A percentile compares a stretch with the other conserved stretches of the same genome.
These are phyloP conservation scores for Lypha dubia DNA, from an alignment of 2,888 invertebrate species.

Conservation along the genomic window DNA sequence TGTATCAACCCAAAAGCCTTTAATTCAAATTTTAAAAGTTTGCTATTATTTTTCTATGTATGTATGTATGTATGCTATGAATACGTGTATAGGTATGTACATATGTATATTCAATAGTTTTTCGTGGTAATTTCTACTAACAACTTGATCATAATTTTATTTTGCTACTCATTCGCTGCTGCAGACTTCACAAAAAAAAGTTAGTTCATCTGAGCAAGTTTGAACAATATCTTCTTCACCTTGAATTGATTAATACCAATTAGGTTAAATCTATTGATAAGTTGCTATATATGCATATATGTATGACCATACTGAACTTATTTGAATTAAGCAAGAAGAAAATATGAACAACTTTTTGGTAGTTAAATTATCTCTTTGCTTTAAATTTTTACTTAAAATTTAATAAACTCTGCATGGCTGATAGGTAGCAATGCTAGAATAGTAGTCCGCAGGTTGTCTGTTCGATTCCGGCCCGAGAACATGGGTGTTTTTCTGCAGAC, in stretches of 20 bases:
- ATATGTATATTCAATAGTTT: conserved; percentile 24
- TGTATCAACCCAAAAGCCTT: conserved; percentile 73
- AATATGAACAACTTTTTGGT: too few relatives aligned
- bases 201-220: conserved; percentile 43
- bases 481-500: too few relatives aligned
- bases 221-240: conserved; percentile 69
- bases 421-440: too few relatives aligned
- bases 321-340: too few relatives aligned
- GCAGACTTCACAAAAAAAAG: neutral
- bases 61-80: neutral
- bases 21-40: conserved; percentile 27
- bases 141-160: conserved; percentile 70
- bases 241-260: conserved; percentile 37
- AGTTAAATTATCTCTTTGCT: too few relatives aligned
- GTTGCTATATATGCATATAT: neutral
- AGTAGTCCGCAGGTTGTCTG: too few relatives aligned
- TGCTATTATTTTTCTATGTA: conserved; percentile 44
- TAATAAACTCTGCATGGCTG: too few relatives aligned
- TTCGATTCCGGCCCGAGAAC: too few relatives aligned
- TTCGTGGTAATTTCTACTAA: conserved; percentile 60
- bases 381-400: too few relatives aligned
- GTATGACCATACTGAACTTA: too few relatives aligned
- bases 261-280: conserved; percentile 56
- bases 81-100: neutral
- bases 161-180: conserved; percentile 6